Evolutionary conservation across 2,797 vertebrate species (phyloP), one percentile per base, ranked within the genome.

Genomic region (Heterohyrax brucei): DNA sequence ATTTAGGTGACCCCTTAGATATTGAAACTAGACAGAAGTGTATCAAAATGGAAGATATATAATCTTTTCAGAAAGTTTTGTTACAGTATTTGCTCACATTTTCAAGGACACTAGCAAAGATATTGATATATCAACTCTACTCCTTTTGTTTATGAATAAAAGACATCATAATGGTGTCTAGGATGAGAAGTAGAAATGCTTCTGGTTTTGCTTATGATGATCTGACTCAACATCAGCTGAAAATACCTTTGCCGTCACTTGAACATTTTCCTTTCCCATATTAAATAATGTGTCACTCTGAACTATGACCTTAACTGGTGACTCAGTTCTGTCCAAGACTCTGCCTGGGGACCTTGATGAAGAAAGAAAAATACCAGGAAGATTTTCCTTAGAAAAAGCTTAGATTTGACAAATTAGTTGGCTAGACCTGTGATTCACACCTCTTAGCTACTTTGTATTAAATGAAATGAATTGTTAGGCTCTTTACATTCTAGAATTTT

Each of bases 181-280:
- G 7, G 10, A 18, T 39, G n/a, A 94, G 10, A 48, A 39, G 5
- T 59, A 19, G 39, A 89, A 93, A 78, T 75, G 9, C 76, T 93
- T 30, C 76, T 75, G 48, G n/a, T 33, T 39, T 66, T 86, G 62
- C 73, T 56, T 46, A 22, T 46, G 39, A 84, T 56, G 22, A 44
- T 89, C n/a, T 91, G 94, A 95, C 89, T 96, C 96, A 97, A 62
- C 66, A 73, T 89, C 86, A 96, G 84, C 91, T 96, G 96, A 91
- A 81, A 96, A 72, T 2, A 82, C 10, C 8, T 33, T 46, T 73
- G 44, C 18, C 18, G 59, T 90, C 84, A 73, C 91, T 94, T 97
- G 82, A 92, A 94, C 50, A 90, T 96, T 97, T 95, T 96, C 78
- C 92, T 93, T 97, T 90, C 89, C 76, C 53, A 59, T 94, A 56